Base-by-base conservation (phyloP, 2,888 invertebrate species). In the Polyploca ridens region DNA sequence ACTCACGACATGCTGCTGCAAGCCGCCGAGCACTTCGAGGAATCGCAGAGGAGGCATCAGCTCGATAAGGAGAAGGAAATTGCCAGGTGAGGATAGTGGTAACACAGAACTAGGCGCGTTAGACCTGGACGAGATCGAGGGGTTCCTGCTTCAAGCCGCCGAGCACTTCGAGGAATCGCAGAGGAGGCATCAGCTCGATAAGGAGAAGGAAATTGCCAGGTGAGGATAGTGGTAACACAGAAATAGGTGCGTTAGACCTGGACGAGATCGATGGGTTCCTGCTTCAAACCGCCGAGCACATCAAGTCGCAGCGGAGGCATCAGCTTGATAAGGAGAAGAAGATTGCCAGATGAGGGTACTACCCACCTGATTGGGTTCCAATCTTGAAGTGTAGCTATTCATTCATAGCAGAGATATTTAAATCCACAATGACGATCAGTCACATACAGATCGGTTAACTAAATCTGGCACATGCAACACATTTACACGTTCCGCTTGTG, bases 61-160 rank as follows among this genome's bases (percentile, higher is more conserved):
- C 94, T 96, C n/a, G 95, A 96, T 64, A 95, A 95, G 73, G 95
- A 94, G 71, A 83, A 86, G 73, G 89, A 94, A 71, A 90, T 86
- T 65, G 93, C 94, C 77, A 95, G 88, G 92, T 94, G 54, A 82
- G 64, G 13, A 35, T 16, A 59, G 46, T 13, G 98, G 98, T 80
- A 98, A 98, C 75, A 96, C 95, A 8, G 98, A 98, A 87, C 95
- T 99, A 27, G 99, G 99, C 0, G 96, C 98, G 0, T 85, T 99
- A n/a, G 98, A 98, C 79, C 95, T 96, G 76, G 98, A 99, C 67
- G 98, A 98, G 76, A 98, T 98, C 62, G 98, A 98, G 78, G 99
- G 98, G 0, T 93, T 95, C 81, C 91, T 99, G 62, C 90, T 97
- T 67, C 94, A 96, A 72, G 97, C 96, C 61, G 96, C 97, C 0